phyloP scores from a whole-genome alignment of 1,140 invertebrate species.

The Macrostomum lignano region DNA sequence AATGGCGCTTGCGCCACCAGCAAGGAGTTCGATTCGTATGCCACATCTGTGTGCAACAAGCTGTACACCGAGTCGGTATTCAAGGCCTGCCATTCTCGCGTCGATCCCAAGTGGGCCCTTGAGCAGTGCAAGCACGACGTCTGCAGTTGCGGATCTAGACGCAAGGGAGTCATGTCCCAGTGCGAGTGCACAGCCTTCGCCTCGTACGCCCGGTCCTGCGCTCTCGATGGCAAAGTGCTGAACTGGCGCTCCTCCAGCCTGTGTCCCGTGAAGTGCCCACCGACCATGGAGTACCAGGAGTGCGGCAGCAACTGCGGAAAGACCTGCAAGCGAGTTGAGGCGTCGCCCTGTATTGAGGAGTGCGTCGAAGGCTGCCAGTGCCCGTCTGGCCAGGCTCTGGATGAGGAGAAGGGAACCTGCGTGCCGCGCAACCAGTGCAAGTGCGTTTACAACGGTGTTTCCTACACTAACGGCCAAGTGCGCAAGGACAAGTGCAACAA shows the following conservation, averaged over 20 bases:
- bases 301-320: conserved; percentile 44
- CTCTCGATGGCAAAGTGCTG: conserved; percentile 37
- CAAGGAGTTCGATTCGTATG: neutral
- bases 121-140: conserved; percentile 50
- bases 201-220: conserved; percentile 48
- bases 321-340: conserved; percentile 34
- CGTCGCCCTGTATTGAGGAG: neutral
- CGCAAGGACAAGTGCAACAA: conserved; percentile 26
- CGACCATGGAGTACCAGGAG: conserved; percentile 45
- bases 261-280: conserved; percentile 42
- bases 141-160: conserved; percentile 38
- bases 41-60: neutral
- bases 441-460: conserved; percentile 40
- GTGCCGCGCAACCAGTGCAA: conserved; percentile 43
- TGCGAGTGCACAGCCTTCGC: conserved; percentile 52
- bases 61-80: neutral
- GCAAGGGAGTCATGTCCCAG: conserved; percentile 8
- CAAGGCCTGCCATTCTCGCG: neutral
- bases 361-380: conserved; percentile 37
- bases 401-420: conserved; percentile 38
- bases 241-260: conserved; percentile 46
- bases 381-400: conserved; percentile 41
- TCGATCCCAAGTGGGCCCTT: neutral
- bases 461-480: conserved; percentile 43
- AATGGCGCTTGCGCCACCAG: conserved; percentile 2